These are phyloP conservation scores for Pseudachorutes palmiensis DNA, from an alignment of 1,140 invertebrate genomes.

Conservation along the genomic window DNA sequence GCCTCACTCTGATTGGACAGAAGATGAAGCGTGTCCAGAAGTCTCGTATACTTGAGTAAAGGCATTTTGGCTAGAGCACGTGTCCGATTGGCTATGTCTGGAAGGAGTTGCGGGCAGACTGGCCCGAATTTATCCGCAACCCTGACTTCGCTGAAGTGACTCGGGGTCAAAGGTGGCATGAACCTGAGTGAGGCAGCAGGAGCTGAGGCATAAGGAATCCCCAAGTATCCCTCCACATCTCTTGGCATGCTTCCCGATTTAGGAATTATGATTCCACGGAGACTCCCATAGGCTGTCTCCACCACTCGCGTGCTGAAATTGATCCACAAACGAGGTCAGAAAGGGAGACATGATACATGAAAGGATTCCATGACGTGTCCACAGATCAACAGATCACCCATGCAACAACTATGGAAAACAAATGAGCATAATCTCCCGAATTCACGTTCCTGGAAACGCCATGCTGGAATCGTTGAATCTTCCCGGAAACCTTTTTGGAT, in stretches of 20 bases:
- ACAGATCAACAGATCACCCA: too few species aligned
- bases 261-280: conserved; percentile 34
- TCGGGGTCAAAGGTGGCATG: conserved; percentile 51
- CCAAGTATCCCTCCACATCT: conserved; percentile 48
- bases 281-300: conserved; percentile 35
- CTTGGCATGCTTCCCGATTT: conserved; percentile 24
- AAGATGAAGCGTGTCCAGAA: conserved; percentile 46
- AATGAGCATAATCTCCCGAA: too few species aligned
- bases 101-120: conserved; percentile 65
- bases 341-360: too few species aligned
- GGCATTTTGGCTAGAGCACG: conserved; percentile 43
- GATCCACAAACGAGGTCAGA: conserved; percentile 4
- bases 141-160: conserved; percentile 61
- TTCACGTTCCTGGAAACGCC: too few species aligned
- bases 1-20: conserved; percentile 51
- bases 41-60: conserved; percentile 46
- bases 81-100: conserved; percentile 38
- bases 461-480: too few species aligned
- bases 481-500: too few species aligned
- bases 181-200: conserved; percentile 50
- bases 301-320: conserved; percentile 30
- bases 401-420: too few species aligned
- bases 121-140: conserved; percentile 64
- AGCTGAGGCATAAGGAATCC: conserved; percentile 53
- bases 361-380: too few species aligned